Base-by-base conservation (phyloP, 2,888 invertebrate species). In the Hypomecis atomaria region DNA sequence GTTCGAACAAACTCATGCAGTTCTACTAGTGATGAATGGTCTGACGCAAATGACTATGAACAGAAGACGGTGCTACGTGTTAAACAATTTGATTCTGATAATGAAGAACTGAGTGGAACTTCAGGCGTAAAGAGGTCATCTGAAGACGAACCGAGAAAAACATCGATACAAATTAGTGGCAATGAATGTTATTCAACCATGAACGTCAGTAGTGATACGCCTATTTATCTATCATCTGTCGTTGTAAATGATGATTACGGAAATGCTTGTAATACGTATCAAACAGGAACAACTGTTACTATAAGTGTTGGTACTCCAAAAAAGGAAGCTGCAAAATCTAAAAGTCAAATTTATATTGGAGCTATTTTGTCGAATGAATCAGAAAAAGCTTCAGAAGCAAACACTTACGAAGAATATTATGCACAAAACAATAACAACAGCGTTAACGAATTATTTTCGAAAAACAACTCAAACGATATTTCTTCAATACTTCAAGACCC, bases 171-270 rank as follows among this genome's bases (percentile, higher is more conserved):
- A 92, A 96, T 96, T 78, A 96, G 92, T 81, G 96, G 94, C 58
- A 95, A 94, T 82, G 96, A 95, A 88, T 96, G 94, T 87, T 96
- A 96, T 78, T 96, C 95, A 52, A 96, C 96, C 13, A 95, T 96
- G 86, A 96, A 96, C 82, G 95, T 96, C 1, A 95, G 93, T 73
- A 94, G 94, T 77, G 95, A 96, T 76, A 94, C 94, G 61, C 95
- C 95, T 10, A 93, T 95, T 71, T 96, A 96, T 84, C 94, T 96
- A 72, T 96, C 96, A 37, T 96, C 96, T 0, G 96, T 96, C 34
- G 95, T 96, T 33, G 95, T 96, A 0, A 95, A 95, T 77, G 94
- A 95, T 81, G 90, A 91, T 66, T 89, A 77, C 71, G 87, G 86
- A 8, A 92, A 89, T 70, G 77, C 86, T 10, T 89, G 87, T 71